These are phyloP conservation scores for Tyria jacobaeae DNA, from an alignment of 2,888 invertebrate species.

Conservation along the genomic window DNA sequence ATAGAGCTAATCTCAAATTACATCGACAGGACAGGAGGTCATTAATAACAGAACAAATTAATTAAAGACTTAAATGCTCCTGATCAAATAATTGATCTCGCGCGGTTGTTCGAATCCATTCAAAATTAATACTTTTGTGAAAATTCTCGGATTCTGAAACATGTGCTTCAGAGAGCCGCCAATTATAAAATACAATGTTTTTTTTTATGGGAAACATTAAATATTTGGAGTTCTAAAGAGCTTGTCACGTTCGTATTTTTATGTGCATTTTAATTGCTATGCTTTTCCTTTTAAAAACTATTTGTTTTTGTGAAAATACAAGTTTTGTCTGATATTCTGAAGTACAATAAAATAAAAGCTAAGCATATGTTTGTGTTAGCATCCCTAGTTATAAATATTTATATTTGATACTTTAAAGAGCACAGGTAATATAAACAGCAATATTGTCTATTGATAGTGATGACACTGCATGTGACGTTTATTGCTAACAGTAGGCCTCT, in stretches of 20 bases:
- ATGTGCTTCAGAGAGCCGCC: slow-evolving; percentile 46
- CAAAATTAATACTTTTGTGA: slow-evolving; percentile 12
- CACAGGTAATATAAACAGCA: too few species aligned
- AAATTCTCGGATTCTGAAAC: slow-evolving; percentile 29
- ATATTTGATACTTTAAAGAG: too few species aligned
- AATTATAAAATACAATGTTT: slow-evolving; percentile 36
- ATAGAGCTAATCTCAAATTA: not conserved
- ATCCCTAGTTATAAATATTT: too few species aligned
- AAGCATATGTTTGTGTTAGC: too few species aligned
- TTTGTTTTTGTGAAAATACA: not conserved
- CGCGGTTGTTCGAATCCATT: slow-evolving; percentile 12
- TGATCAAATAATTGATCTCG: slow-evolving; percentile 33
- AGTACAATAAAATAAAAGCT: too few species aligned
- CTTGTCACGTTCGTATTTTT: slow-evolving; percentile 17
- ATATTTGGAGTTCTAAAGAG: not conserved
- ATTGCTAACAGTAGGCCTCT: too few species aligned
- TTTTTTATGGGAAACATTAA: not conserved
- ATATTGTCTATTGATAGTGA: too few species aligned
- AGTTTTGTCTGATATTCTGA: too few species aligned
- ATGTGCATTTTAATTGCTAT: slow-evolving; percentile 11
- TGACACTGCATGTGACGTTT: too few species aligned
- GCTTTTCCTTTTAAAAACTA: not conserved
- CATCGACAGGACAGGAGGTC: not conserved
- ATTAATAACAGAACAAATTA: slow-evolving; percentile 11
- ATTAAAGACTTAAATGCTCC: slow-evolving; percentile 26